Conservation (phyloP, 2,797 vertebrate species). For the Scolopax bukidnonensis region DNA sequence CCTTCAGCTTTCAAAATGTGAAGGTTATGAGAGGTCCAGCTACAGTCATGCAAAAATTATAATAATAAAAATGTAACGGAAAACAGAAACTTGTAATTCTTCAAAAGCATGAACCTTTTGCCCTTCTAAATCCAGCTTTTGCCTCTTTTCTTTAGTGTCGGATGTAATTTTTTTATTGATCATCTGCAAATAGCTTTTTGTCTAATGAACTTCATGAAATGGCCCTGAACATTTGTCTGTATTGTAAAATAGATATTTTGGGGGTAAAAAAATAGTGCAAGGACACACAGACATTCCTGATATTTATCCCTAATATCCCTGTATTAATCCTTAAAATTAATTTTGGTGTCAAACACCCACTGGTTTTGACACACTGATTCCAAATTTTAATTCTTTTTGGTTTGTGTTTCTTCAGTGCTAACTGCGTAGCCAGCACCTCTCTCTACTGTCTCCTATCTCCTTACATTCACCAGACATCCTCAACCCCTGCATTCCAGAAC, state of each 20-base stretch:
- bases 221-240: background rate
- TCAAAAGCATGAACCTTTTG: constrained; percentile 66
- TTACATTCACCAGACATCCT: background rate
- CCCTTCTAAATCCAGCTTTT: constrained; percentile 31
- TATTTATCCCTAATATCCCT: background rate
- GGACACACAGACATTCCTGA: background rate
- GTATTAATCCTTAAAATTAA: background rate
- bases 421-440: background rate
- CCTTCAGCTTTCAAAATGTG: constrained; percentile 40
- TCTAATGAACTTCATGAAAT: background rate
- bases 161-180: constrained; percentile 15
- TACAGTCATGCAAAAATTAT: constrained; percentile 51
- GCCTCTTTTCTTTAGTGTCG: background rate
- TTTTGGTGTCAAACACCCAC: background rate
- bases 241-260: background rate
- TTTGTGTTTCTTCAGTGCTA: background rate
- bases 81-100: constrained; percentile 65
- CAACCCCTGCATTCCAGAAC: background rate
- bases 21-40: constrained; percentile 48
- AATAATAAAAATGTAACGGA: constrained; percentile 70
- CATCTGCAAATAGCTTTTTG: background rate
- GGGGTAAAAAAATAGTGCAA: background rate
- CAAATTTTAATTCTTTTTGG: background rate
- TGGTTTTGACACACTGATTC: background rate
- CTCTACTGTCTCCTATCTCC: background rate